Evolutionary conservation across 2,113 vertebrate genomes (phyloP).

Genomic region (Pseudopodoces humilis): DNA sequence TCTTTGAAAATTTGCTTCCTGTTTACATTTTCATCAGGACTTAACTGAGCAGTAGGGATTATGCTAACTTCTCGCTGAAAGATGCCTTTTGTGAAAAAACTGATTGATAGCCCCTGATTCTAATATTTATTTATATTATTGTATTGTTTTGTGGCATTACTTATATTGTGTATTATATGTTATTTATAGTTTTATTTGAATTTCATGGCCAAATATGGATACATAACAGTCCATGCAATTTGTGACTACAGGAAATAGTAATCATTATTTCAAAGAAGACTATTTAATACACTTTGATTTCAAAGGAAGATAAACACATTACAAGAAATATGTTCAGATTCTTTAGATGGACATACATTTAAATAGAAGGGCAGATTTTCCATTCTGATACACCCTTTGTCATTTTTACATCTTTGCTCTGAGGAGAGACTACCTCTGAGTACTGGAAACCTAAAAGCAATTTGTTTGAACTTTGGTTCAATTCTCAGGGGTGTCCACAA

Average conservation of each 20-base stretch:
- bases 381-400: not conserved
- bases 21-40: not conserved
- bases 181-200: not conserved
- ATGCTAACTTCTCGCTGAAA: not conserved
- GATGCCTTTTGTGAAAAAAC: not conserved
- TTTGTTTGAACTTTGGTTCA: not conserved
- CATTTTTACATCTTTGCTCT: not conserved
- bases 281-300: not conserved
- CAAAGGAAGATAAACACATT: not conserved
- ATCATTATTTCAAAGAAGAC: not conserved
- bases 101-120: not conserved
- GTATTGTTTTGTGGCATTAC: not conserved
- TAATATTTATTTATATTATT: not conserved
- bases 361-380: not conserved
- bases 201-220: not conserved
- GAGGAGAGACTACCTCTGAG: not conserved
- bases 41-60: not conserved
- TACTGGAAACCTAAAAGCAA: not conserved
- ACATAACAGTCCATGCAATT: not conserved
- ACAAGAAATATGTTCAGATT: not conserved
- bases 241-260: not conserved
- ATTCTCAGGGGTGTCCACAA: not conserved
- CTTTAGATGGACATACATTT: not conserved
- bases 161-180: not conserved
- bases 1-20: not conserved